phyloP scores from a whole-genome alignment of 2,797 vertebrate genomes.

The Micromesistius poutassou region DNA sequence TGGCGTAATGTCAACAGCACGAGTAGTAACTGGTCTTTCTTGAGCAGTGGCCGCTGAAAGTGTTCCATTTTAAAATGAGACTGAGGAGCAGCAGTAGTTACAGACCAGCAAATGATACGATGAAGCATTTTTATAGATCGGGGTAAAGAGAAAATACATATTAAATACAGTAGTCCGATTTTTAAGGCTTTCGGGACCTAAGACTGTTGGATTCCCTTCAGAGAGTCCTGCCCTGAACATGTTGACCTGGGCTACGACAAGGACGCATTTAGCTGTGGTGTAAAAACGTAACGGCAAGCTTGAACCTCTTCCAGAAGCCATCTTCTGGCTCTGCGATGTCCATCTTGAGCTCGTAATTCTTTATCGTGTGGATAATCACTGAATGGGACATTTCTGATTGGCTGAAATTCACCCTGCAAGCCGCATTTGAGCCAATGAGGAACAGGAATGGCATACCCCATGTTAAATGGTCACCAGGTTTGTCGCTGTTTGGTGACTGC shows the following conservation, averaged over 20 bases:
- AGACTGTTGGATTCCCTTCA: slow-evolving; percentile 5
- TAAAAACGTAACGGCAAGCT: background rate
- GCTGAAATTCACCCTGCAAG: background rate
- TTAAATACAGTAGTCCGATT: slow-evolving; percentile 8
- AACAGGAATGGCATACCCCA: background rate
- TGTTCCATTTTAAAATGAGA: background rate
- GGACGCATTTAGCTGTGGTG: background rate
- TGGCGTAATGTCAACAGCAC: background rate
- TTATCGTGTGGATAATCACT: background rate
- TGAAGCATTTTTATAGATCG: background rate
- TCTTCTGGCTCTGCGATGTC: background rate
- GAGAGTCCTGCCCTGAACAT: background rate
- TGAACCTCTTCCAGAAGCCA: background rate
- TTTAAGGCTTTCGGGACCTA: slow-evolving; percentile 18
- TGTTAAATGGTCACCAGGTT: background rate
- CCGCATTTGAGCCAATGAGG: background rate
- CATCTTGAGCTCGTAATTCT: background rate
- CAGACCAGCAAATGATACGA: background rate
- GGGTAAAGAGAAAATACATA: background rate
- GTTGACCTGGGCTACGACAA: background rate
- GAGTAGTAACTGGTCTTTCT: background rate
- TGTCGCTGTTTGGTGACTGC: background rate
- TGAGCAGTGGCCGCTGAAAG: background rate
- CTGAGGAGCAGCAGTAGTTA: background rate
- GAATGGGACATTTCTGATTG: background rate